Evolutionary conservation across 2,888 invertebrate species (phyloP).

Genomic region (Nemurella pictetii): DNA sequence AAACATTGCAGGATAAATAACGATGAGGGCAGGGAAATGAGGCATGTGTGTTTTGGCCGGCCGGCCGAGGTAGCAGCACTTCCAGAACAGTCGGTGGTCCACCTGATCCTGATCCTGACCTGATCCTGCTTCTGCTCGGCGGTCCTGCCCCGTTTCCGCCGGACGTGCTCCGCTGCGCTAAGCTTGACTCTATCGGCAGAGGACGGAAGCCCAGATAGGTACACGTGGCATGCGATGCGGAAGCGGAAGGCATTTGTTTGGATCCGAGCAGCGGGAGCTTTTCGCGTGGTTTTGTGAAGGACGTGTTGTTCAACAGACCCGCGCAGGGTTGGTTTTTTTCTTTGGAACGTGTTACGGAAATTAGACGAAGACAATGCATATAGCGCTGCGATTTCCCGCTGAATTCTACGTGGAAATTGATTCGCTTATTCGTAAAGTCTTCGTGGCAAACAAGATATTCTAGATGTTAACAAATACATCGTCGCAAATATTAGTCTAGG

Average conservation of each 20-base stretch:
- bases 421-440: too few species aligned
- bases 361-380: too few species aligned
- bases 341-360: too few species aligned
- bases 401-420: too few species aligned
- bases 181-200: slow-evolving; percentile 28
- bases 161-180: slow-evolving; percentile 11
- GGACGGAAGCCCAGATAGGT: slow-evolving; percentile 19
- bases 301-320: background rate
- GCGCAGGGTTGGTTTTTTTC: too few species aligned
- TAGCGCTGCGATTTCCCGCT: too few species aligned
- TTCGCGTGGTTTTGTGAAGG: background rate
- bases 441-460: too few species aligned
- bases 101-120: background rate
- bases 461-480: too few species aligned
- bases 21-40: background rate
- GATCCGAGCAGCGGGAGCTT: background rate
- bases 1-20: background rate
- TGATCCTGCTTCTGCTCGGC: too few species aligned
- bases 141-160: slow-evolving; percentile 1
- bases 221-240: background rate
- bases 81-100: background rate
- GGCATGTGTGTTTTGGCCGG: background rate
- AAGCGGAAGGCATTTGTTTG: slow-evolving; percentile 19
- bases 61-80: background rate
- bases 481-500: too few species aligned